Conservation (phyloP, 1,140 invertebrate genomes). For the Zaprionus camerounensis region DNA sequence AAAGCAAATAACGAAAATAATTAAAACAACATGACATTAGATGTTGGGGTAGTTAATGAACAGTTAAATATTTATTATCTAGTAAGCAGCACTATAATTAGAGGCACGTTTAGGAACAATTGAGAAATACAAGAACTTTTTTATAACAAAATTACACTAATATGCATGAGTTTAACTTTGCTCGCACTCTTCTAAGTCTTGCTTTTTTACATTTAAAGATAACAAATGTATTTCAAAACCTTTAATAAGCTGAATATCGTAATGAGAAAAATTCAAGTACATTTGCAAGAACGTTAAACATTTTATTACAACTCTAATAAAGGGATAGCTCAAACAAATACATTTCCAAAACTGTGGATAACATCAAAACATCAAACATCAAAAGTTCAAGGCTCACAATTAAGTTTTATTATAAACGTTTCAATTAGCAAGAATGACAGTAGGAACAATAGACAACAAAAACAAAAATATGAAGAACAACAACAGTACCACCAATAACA, state of each 20-base stretch:
- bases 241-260: too few relatives aligned
- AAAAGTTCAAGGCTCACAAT: conserved; percentile 65
- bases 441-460: conserved; percentile 22
- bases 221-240: too few relatives aligned
- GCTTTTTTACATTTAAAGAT: too few relatives aligned
- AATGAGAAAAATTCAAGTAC: too few relatives aligned
- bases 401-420: conserved; percentile 64
- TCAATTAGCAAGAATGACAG: conserved; percentile 69
- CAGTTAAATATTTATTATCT: neutral
- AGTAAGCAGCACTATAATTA: neutral
- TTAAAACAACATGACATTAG: conserved; percentile 37
- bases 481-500: neutral
- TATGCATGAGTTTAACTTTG: too few relatives aligned
- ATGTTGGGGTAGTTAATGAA: conserved; percentile 47
- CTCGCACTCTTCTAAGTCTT: too few relatives aligned
- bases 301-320: conserved; percentile 19
- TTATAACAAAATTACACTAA: neutral
- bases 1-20: conserved; percentile 2
- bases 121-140: neutral
- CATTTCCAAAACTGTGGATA: conserved; percentile 29
- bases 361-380: conserved; percentile 30
- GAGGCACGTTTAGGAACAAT: neutral
- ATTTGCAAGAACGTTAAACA: conserved; percentile 8
- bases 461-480: conserved; percentile 16
- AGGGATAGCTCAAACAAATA: conserved; percentile 21